phyloP scores from a whole-genome alignment of 1,140 invertebrate species.

The Drosophila ficusphila region DNA sequence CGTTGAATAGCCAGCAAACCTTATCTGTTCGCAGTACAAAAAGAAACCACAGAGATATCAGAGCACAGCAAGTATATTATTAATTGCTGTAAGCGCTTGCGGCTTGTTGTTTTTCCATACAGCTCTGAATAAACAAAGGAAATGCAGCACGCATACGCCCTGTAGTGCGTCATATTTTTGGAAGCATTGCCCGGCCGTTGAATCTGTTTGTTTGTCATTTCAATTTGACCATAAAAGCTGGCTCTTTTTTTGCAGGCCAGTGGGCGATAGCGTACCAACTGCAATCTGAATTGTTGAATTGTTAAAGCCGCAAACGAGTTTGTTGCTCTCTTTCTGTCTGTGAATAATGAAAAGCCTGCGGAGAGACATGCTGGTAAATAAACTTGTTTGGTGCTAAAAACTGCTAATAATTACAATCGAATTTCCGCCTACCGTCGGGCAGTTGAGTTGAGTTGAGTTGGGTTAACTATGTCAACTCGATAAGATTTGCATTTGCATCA shows the following conservation, averaged over 20 bases:
- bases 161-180: constrained; percentile 11
- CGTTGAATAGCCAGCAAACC: constrained; percentile 1
- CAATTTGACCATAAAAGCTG: constrained; percentile 32
- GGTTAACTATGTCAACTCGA: constrained; percentile 70
- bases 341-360: constrained; percentile 17
- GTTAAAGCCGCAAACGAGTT: constrained; percentile 44
- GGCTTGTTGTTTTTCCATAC: neutral
- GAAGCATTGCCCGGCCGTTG: constrained; percentile 6
- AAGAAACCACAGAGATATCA: constrained; percentile 21
- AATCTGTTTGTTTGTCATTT: constrained; percentile 29
- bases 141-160: constrained; percentile 42
- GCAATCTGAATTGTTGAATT: constrained; percentile 44
- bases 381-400: constrained; percentile 68
- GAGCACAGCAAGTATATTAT: constrained; percentile 1
- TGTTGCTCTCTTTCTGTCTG: neutral
- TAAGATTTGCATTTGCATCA: constrained; percentile 74
- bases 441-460: too few relatives aligned
- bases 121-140: constrained; percentile 25
- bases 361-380: constrained; percentile 31
- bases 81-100: neutral
- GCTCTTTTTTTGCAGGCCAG: constrained; percentile 15
- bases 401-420: constrained; percentile 61
- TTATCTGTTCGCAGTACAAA: constrained; percentile 37
- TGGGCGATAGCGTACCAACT: constrained; percentile 38
- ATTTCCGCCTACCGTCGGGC: constrained; percentile 64